Base-by-base conservation (phyloP, 2,113 vertebrate species). In the Corythaeola cristata region DNA sequence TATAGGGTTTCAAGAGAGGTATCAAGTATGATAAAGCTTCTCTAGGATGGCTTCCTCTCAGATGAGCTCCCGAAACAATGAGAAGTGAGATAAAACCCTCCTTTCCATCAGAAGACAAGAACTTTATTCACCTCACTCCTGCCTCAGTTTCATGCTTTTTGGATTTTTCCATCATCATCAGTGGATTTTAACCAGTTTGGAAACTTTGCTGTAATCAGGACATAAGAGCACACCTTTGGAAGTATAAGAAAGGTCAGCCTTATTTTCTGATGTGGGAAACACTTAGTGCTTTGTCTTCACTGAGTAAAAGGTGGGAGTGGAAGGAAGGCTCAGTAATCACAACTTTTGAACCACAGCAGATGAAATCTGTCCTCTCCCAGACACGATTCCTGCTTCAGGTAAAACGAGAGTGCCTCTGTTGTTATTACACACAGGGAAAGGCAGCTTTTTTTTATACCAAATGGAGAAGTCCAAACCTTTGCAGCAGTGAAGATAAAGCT, bases 51-150 rank as follows among this genome's bases (percentile, higher is more conserved):
- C 28, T 76, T 78, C 20, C 55, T 91, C 20, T 4, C 8, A 73
- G 41, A 44, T 5, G 0, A 93, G 4, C 1, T 6, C 71, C 16
- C 5, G 52, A 44, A 91, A 79, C 5, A 1, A 45, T 2, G 3
- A 78, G 26, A 69, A n/a, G 5, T 67, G 33, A 63, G 13, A 68
- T 53, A 63, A 93, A 93, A 11, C 1, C 5, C 4, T 69, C 14
- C 6, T 50, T 84, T 56, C 32, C 64, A 44, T 72, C 53, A 32
- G 39, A 67, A 39, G 13, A 13, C 11, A n/a, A 74, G n/a, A 75
- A 35, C 35, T 64, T 82, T 32, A 44, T 4, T 59, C 26, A 11
- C 49, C n/a, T 45, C 33, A 19, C 16, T 72, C 8, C 15, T 68
- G 22, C 12, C 8, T 12, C 37, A 44, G 9, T 15, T 63, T 62